Evolutionary conservation across 2,113 vertebrate species (phyloP), one percentile per base, ranked within the genome.

Genomic region (Pachypanchax playfairii): DNA sequence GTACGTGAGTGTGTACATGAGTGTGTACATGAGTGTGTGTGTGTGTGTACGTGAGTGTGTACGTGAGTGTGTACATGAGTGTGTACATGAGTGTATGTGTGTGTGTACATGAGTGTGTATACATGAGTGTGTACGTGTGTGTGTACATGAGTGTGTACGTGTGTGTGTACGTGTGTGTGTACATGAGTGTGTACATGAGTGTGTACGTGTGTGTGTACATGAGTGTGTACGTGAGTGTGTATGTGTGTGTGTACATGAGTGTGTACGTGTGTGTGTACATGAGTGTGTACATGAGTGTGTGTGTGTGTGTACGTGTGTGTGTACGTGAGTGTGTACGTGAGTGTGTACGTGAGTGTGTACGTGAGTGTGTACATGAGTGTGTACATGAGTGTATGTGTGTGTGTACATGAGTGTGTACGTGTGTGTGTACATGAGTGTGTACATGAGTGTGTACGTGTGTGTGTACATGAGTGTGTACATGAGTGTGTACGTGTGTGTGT

Each of bases 1-100:
- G 20, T 41, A 26, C 56, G 61, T n/a, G 43, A 24, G 25, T 52
- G 26, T 73, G n/a, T n/a, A n/a, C n/a, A n/a, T n/a, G n/a, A n/a
- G n/a, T n/a, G n/a, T n/a, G n/a, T n/a, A n/a, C n/a, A n/a, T n/a
- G n/a, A n/a, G n/a, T n/a, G n/a, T n/a, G n/a, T n/a, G n/a, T n/a
- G n/a, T n/a, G n/a, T n/a, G n/a, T n/a, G 20, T 15, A 17, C 35
- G 31, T 59, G 61, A n/a, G 43, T 28, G 25, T 52, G 26, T 73
- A 44, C 28, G 41, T 46, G 35, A 44, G 60, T 35, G 6, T 71
- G 15, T 42, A 26, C n/a, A n/a, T 13, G 31, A 15, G 39, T 60
- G 22, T 42, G 33, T n/a, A n/a, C n/a, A n/a, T n/a, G n/a, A n/a
- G n/a, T n/a, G n/a, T n/a, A n/a, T n/a, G n/a, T 13, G 13, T 11